Percentiles rank a stretch among this genome's conserved stretches.
Evolutionary conservation across 2,888 invertebrate species (phyloP).

Genomic region (Noctua comes): DNA sequence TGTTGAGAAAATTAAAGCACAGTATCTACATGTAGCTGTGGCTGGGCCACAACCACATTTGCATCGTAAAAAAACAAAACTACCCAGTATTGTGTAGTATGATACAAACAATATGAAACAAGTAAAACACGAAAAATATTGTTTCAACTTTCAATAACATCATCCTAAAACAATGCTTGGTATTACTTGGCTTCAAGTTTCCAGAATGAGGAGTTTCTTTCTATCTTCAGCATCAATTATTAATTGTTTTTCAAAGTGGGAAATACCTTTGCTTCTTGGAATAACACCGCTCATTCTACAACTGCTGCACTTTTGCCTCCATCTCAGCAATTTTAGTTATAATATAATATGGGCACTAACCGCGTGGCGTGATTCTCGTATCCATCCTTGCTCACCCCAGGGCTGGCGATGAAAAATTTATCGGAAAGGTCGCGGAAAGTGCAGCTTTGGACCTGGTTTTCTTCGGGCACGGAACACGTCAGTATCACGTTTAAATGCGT

Average conservation of each 20-base stretch:
- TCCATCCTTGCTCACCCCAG: conserved; percentile 76
- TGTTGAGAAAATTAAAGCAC: neutral
- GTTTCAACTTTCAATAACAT: neutral
- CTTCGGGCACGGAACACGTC: conserved; percentile 73
- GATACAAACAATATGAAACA: neutral
- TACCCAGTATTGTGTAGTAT: too few species aligned
- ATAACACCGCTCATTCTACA: too few species aligned
- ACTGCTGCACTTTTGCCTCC: neutral
- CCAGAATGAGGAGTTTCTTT: neutral
- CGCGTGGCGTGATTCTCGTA: conserved; percentile 69
- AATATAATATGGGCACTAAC: conserved; percentile 61
- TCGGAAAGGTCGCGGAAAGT: conserved; percentile 80
- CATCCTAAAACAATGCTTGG: neutral
- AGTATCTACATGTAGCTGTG: neutral
- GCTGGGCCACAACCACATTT: neutral
- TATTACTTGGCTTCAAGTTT: neutral
- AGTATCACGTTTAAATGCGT: conserved; percentile 70
- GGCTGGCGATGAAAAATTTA: conserved; percentile 73
- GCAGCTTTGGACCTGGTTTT: conserved; percentile 71
- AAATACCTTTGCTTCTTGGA: neutral
- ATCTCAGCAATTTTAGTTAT: neutral
- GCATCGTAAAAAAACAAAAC: too few species aligned
- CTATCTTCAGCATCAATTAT: neutral
- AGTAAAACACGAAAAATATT: too few species aligned
- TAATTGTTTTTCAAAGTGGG: neutral